Evolutionary conservation across 2,113 vertebrate genomes (phyloP).

Genomic region (Caranx melampygus): DNA sequence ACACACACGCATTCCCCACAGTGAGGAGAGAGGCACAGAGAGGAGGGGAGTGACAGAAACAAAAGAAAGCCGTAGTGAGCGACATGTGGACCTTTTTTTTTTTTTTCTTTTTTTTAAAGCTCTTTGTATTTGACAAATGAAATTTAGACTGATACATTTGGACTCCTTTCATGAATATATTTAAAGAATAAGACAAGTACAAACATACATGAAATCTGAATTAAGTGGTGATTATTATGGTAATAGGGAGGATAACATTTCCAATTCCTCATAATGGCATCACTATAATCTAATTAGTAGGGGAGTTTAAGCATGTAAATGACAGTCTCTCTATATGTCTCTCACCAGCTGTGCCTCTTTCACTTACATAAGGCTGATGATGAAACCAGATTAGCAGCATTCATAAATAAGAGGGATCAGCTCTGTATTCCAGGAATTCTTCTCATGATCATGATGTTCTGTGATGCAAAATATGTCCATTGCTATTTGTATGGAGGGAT

Average conservation of each 20-base stretch:
- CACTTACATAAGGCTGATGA: slow-evolving; percentile 28
- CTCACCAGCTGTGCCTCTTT: slow-evolving; percentile 39
- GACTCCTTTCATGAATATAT: neutral
- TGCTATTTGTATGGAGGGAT: neutral
- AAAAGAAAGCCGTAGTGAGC: slow-evolving; percentile 33
- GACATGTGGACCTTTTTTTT: slow-evolving; percentile 11
- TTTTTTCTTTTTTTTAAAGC: neutral
- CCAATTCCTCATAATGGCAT: neutral
- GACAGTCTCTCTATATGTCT: slow-evolving; percentile 20
- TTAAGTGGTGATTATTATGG: neutral
- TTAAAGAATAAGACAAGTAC: too few relatives aligned
- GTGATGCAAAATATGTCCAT: neutral
- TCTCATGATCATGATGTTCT: neutral
- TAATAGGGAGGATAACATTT: neutral
- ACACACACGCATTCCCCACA: slow-evolving; percentile 28
- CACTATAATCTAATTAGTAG: slow-evolving; percentile 19
- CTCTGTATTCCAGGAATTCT: neutral
- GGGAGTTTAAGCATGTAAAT: slow-evolving; percentile 28
- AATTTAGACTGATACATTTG: neutral
- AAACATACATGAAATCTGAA: too few relatives aligned
- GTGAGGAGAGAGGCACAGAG: slow-evolving; percentile 16
- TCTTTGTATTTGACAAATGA: slow-evolving; percentile 25
- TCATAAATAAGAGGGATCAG: slow-evolving; percentile 16
- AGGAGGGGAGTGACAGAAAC: slow-evolving; percentile 37
- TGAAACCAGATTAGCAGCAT: slow-evolving; percentile 24